Conservation (phyloP, 1,140 invertebrate species). For the Drosophila ironensis region DNA sequence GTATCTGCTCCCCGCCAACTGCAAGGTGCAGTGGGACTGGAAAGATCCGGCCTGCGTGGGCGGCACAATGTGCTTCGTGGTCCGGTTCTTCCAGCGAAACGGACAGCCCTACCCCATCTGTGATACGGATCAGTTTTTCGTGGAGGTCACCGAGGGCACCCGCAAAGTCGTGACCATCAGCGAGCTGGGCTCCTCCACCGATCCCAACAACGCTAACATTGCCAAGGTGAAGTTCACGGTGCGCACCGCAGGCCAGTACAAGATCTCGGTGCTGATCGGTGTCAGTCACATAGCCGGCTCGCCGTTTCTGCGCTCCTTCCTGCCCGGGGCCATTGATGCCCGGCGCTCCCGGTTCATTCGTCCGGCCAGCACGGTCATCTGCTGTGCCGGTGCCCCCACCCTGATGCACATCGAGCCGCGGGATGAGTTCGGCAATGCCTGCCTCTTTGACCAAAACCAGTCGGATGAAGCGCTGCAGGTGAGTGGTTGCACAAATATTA, state of each 20-base stretch:
- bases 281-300: slow-evolving; percentile 84
- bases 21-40: slow-evolving; percentile 91
- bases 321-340: slow-evolving; percentile 90
- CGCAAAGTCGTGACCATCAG: slow-evolving; percentile 92
- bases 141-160: slow-evolving; percentile 92
- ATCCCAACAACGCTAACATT: slow-evolving; percentile 91
- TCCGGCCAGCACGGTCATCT: slow-evolving; percentile 93
- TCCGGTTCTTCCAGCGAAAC: slow-evolving; percentile 95
- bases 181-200: slow-evolving; percentile 92
- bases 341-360: slow-evolving; percentile 92
- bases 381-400: slow-evolving; percentile 89
- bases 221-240: slow-evolving; percentile 95
- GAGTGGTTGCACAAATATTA: not conserved
- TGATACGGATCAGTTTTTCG: slow-evolving; percentile 93
- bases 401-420: slow-evolving; percentile 92
- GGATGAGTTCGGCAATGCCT: slow-evolving; percentile 94
- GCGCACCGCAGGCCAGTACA: slow-evolving; percentile 93
- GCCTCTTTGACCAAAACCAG: slow-evolving; percentile 85
- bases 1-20: slow-evolving; percentile 93
- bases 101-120: slow-evolving; percentile 96
- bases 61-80: slow-evolving; percentile 93
- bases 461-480: slow-evolving; percentile 85
- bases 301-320: slow-evolving; percentile 85
- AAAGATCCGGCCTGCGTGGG: slow-evolving; percentile 93
- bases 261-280: slow-evolving; percentile 91